These are phyloP conservation scores for Neocloeon triangulifer DNA, from an alignment of 1,140 invertebrate genomes.

Conservation along the genomic window DNA sequence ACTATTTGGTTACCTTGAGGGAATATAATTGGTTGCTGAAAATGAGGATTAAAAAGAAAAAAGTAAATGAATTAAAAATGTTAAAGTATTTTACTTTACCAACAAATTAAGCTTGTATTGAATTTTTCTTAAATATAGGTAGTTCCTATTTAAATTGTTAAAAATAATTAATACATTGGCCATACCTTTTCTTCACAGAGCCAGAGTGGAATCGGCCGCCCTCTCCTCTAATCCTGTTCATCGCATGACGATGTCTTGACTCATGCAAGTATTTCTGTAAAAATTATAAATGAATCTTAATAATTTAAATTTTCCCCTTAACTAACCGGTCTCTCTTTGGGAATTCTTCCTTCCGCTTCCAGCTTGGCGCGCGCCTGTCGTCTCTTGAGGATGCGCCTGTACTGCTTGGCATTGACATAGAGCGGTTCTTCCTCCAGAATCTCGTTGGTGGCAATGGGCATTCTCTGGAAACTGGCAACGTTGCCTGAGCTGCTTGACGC, in stretches of 20 bases:
- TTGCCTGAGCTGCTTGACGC: too few relatives aligned
- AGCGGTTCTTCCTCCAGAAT: slow-evolving; percentile 78
- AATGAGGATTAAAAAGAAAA: too few relatives aligned
- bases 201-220: slow-evolving; percentile 87
- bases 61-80: too few relatives aligned
- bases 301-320: too few relatives aligned
- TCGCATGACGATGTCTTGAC: slow-evolving; percentile 89
- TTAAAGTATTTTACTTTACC: too few relatives aligned
- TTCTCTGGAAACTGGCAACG: slow-evolving; percentile 31
- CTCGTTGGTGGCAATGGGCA: slow-evolving; percentile 39
- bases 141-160: too few relatives aligned
- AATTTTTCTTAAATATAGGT: too few relatives aligned
- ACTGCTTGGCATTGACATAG: slow-evolving; percentile 98
- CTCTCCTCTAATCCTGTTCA: slow-evolving; percentile 91
- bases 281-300: slow-evolving; percentile 11
- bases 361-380: slow-evolving; percentile 75
- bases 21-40: too few relatives aligned
- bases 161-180: not conserved
- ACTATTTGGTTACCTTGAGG: too few relatives aligned
- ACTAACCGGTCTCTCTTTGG: slow-evolving; percentile 79
- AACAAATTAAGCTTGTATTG: too few relatives aligned
- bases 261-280: slow-evolving; percentile 97
- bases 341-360: slow-evolving; percentile 82
- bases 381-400: slow-evolving; percentile 75
- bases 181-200: slow-evolving; percentile 31